These are phyloP conservation scores for Pardalotus punctatus DNA, from an alignment of 2,113 vertebrate genomes.

Conservation along the genomic window DNA sequence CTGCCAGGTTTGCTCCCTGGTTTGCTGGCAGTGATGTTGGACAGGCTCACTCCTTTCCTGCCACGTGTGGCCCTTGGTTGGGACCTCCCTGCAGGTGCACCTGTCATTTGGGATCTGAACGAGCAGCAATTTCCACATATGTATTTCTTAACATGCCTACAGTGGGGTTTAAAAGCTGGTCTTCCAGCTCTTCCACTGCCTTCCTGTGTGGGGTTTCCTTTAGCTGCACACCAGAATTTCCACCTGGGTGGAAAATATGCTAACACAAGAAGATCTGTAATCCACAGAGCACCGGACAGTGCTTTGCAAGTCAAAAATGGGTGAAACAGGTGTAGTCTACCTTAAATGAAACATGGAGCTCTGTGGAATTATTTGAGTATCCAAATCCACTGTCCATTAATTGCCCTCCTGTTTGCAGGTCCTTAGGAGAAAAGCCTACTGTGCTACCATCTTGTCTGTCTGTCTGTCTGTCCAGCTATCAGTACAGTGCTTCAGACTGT, in stretches of 20 bases:
- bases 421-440: background rate
- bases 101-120: background rate
- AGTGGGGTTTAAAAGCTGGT: background rate
- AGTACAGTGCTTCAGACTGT: background rate
- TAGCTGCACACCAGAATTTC: background rate
- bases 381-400: background rate
- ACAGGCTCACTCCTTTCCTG: background rate
- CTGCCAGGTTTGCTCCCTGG: background rate
- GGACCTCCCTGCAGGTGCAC: background rate
- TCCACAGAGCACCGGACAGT: accelerated
- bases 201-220: background rate
- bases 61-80: background rate
- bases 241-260: background rate
- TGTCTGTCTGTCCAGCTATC: background rate
- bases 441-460: background rate
- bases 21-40: background rate
- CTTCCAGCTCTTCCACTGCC: background rate
- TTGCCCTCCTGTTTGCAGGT: background rate
- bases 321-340: background rate
- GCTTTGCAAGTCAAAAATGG: background rate
- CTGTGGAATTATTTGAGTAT: background rate
- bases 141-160: background rate
- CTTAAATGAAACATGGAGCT: background rate
- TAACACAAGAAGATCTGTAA: background rate
- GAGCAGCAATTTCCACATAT: background rate